These are phyloP conservation scores for Apamea anceps DNA, from an alignment of 2,888 invertebrate genomes.

Conservation along the genomic window DNA sequence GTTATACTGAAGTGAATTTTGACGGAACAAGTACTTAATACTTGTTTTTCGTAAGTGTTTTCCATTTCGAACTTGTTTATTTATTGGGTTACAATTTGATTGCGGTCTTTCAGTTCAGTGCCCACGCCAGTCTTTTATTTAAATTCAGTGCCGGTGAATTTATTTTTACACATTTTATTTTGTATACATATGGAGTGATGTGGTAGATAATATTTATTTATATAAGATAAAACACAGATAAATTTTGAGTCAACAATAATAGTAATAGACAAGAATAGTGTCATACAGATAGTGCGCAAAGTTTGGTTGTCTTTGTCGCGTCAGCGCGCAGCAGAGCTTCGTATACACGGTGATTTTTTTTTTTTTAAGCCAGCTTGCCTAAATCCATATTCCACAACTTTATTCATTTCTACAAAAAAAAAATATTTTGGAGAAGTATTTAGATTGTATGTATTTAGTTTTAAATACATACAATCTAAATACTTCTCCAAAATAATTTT, in stretches of 20 bases:
- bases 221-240: neutral
- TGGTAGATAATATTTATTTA: neutral
- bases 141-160: neutral
- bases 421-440: too few species aligned
- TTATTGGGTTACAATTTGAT: neutral
- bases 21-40: neutral
- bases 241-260: neutral
- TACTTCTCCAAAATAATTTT: neutral
- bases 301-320: neutral
- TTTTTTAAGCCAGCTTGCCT: too few species aligned
- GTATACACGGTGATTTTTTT: too few species aligned
- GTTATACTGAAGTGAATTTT: neutral
- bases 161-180: too few species aligned
- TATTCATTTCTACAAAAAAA: neutral
- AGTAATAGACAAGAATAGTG: neutral
- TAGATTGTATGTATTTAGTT: too few species aligned
- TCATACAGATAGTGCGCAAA: neutral
- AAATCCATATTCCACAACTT: neutral
- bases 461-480: too few species aligned
- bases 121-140: too few species aligned
- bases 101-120: neutral
- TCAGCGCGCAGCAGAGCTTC: neutral
- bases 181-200: too few species aligned
- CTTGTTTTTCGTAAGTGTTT: neutral
- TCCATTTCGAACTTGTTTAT: neutral